Conservation (phyloP, 2,113 vertebrate genomes). For the Charadrius vociferus region DNA sequence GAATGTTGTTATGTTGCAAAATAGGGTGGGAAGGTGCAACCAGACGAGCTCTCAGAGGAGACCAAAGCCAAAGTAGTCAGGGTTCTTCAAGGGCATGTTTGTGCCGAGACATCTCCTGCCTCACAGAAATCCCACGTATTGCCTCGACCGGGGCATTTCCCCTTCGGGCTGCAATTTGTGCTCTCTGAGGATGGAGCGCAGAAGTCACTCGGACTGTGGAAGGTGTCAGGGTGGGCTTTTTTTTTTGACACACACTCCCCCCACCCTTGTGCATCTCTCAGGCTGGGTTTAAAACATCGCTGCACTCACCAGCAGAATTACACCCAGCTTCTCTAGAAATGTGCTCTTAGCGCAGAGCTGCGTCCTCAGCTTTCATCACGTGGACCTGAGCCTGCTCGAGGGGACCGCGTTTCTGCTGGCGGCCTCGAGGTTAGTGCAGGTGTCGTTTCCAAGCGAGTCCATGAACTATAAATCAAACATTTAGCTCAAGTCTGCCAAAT, state of each 20-base stretch:
- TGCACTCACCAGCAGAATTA: too few species aligned
- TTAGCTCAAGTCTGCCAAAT: background rate
- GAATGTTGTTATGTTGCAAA: background rate
- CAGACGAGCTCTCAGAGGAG: background rate
- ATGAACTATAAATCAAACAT: rapidly evolving
- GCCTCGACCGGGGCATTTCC: rapidly evolving
- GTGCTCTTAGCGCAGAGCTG: too few species aligned
- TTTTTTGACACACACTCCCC: too few species aligned
- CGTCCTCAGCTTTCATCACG: too few species aligned
- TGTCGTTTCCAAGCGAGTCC: rapidly evolving
- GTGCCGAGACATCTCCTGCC: background rate
- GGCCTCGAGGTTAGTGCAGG: background rate
- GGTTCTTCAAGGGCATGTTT: background rate
- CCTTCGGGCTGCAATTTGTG: rapidly evolving
- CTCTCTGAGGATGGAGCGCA: background rate
- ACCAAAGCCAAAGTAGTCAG: background rate
- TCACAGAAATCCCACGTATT: rapidly evolving
- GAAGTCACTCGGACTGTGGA: rapidly evolving
- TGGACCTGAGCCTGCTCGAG: too few species aligned
- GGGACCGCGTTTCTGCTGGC: background rate
- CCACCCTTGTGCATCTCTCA: too few species aligned
- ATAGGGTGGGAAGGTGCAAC: background rate
- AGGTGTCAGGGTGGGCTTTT: rapidly evolving
- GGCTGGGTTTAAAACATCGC: too few species aligned
- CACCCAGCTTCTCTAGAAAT: too few species aligned